Evolutionary conservation across 2,888 invertebrate species (phyloP), one percentile per base, ranked within the genome.

Genomic region (Phorcus lineatus): DNA sequence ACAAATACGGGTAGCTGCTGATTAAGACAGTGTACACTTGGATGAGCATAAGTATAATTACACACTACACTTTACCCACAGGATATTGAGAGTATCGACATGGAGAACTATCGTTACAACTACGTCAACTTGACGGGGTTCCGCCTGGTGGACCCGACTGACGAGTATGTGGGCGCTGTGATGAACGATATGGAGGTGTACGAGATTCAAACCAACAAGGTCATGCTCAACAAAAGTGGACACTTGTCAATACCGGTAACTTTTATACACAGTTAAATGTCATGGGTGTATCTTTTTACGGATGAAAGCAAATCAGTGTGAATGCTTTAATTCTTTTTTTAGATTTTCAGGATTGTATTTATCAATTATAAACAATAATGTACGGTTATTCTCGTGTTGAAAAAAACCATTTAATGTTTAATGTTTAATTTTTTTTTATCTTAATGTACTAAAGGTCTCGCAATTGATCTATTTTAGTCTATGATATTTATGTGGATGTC

Each of bases 41-140:
- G 36, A 3, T 6, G 4, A 11, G 47, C 13, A 47, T 13, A 47
- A 9, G 47, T 47, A 47, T 11, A 11, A 6, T 13, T 47, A 13
- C 11, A 47, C 13, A 11, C 13, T 11, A 9, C 47, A 47, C 47
- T 47, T 13, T 47, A 47, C 13, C 11, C 13, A 47, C 47, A 93
- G 93, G 93, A 94, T 86, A 85, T 93, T n/a, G 93, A 93, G 80
- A 88, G 91, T 19, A 88, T 93, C 70, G 92, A 93, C 85, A 89
- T 94, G 84, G 92, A 93, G 80, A 92, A 93, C 91, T 98, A 97
- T 93, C 96, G 96, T 91, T 97, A 98, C 94, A 98, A 98, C 91
- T 96, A 96, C 67, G 97, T 98, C 57, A 98, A 98, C 93, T 97
- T 98, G 94, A 98, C 97, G n/a, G 97, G 97, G 0, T 98, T 97